These are phyloP conservation scores for Caenorhabditis auriculariae DNA, from an alignment of 2,888 invertebrate species.

Conservation along the genomic window DNA sequence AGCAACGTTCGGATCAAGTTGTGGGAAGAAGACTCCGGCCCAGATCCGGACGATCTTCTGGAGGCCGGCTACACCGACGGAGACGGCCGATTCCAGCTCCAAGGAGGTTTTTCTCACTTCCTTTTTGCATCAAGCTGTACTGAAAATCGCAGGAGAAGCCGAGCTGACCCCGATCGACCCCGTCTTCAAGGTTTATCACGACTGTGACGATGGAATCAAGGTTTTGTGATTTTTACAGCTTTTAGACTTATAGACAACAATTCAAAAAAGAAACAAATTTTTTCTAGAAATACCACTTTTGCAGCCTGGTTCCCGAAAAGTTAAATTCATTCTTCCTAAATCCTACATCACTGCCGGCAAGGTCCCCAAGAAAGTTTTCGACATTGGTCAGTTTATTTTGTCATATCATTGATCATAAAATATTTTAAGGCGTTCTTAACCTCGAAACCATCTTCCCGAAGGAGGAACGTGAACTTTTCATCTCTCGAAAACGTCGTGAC, in stretches of 20 bases:
- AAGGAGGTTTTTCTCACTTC: conserved; percentile 26
- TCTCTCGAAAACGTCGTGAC: conserved; percentile 29
- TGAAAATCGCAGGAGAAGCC: conserved; percentile 30
- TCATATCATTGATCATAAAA: not conserved
- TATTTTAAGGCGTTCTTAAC: conserved; percentile 36
- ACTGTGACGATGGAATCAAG: conserved; percentile 47
- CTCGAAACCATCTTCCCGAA: conserved; percentile 46
- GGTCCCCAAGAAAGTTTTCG: conserved; percentile 39
- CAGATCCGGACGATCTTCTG: conserved; percentile 49
- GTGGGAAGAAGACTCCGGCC: conserved; percentile 52
- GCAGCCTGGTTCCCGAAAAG: conserved; percentile 38
- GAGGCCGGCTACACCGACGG: conserved; percentile 48
- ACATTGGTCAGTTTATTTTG: conserved; percentile 25
- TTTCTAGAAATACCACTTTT: conserved; percentile 6
- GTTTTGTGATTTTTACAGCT: conserved; percentile 20
- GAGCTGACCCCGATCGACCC: conserved; percentile 53
- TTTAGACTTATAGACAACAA: too few relatives aligned
- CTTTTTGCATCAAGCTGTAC: too few relatives aligned
- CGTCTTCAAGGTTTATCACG: conserved; percentile 50
- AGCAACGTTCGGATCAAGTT: conserved; percentile 47
- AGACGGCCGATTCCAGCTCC: conserved; percentile 39
- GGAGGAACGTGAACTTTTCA: conserved; percentile 39
- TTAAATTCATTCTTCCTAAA: conserved; percentile 41
- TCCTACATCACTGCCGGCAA: conserved; percentile 41
- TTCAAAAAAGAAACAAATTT: too few relatives aligned